Percentiles rank a stretch among this genome's conserved stretches.
phyloP scores from a whole-genome alignment of 2,797 vertebrate species.

The Lithobates sylvaticus region DNA sequence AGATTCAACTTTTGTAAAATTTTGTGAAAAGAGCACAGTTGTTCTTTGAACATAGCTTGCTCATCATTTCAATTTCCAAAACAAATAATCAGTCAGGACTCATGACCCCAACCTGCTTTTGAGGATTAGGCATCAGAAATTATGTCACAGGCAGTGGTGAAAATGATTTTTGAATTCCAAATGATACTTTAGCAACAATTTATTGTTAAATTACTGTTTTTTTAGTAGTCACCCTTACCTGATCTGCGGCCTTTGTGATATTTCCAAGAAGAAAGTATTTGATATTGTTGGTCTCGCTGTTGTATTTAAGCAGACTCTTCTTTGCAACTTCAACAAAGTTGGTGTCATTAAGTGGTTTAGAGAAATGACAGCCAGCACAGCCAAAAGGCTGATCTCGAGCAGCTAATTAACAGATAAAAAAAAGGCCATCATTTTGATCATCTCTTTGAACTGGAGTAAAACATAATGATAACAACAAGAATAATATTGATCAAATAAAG shows the following conservation, averaged over 20 bases:
- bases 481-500: too few relatives aligned
- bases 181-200: neutral
- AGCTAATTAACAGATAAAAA: neutral
- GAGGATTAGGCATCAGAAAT: too few relatives aligned
- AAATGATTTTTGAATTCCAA: too few relatives aligned
- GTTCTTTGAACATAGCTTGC: too few relatives aligned
- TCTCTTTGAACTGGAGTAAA: neutral
- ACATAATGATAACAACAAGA: too few relatives aligned
- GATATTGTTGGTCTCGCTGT: conserved; percentile 14
- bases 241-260: conserved; percentile 31
- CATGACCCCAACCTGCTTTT: too few relatives aligned
- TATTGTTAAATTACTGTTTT: neutral
- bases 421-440: neutral
- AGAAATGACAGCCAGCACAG: conserved; percentile 18
- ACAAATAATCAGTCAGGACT: too few relatives aligned
- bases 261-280: conserved; percentile 47
- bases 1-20: too few relatives aligned
- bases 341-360: conserved; percentile 16
- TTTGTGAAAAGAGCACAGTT: too few relatives aligned
- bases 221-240: conserved; percentile 2
- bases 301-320: conserved; percentile 29
- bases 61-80: too few relatives aligned
- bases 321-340: conserved; percentile 23
- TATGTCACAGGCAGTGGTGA: too few relatives aligned
- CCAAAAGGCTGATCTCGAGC: neutral